Evolutionary conservation across 2,113 vertebrate species (phyloP).

Genomic region (Lethenteron camtschaticum): DNA sequence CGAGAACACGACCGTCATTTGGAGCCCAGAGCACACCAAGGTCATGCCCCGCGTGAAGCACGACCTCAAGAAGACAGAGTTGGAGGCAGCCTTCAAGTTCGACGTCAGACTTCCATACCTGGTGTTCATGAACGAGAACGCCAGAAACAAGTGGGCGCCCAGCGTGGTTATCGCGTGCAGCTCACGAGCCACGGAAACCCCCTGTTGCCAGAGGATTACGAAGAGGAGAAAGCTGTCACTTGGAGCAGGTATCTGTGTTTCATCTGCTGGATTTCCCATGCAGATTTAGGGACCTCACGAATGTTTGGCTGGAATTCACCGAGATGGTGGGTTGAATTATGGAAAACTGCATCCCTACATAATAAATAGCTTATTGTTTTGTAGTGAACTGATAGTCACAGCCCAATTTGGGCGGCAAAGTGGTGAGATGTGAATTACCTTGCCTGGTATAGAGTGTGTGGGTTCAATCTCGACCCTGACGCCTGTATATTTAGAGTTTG

Average conservation of each 20-base stretch:
- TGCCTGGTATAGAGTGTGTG: too few species aligned
- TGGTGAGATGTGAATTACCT: too few species aligned
- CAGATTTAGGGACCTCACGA: too few species aligned
- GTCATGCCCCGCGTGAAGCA: background rate
- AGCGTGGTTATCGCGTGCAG: conserved; percentile 1
- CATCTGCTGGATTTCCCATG: too few species aligned
- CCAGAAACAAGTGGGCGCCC: background rate
- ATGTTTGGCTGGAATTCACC: too few species aligned
- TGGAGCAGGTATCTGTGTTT: background rate
- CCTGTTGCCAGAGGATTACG: background rate
- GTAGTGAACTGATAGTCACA: too few species aligned
- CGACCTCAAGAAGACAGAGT: background rate
- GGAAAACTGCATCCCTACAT: too few species aligned
- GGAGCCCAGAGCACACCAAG: background rate
- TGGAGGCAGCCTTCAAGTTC: background rate
- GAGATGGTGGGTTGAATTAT: too few species aligned
- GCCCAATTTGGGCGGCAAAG: too few species aligned
- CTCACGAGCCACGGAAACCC: background rate
- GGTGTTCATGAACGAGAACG: background rate
- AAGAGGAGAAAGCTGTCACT: conserved; percentile 4
- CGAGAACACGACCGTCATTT: background rate
- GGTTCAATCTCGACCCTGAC: too few species aligned
- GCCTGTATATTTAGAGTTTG: too few species aligned
- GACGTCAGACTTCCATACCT: background rate
- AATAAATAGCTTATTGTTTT: too few species aligned